A percentile compares a stretch with the other conserved stretches of the same genome.
Evolutionary conservation across 2,888 invertebrate genomes (phyloP).

Genomic region (Cosmia trapezina): DNA sequence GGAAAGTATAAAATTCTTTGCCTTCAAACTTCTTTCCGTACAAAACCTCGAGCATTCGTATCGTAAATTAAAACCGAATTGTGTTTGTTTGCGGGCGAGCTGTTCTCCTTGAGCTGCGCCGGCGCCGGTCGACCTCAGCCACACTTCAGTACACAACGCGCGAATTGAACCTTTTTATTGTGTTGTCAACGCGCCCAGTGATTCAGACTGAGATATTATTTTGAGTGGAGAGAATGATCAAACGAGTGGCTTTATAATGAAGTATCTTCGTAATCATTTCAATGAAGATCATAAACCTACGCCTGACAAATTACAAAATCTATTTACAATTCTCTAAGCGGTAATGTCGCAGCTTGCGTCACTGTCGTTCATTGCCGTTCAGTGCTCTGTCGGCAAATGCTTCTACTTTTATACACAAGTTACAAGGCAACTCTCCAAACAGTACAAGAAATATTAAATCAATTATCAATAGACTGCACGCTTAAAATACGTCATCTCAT

Average conservation of each 20-base stretch:
- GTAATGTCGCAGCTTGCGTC: constrained; percentile 26
- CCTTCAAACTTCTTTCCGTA: constrained; percentile 29
- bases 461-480: constrained; percentile 15
- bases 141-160: constrained; percentile 63
- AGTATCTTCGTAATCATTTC: constrained; percentile 14
- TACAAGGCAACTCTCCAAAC: constrained; percentile 19
- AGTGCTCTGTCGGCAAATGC: constrained; percentile 24
- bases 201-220: constrained; percentile 42
- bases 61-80: constrained; percentile 51
- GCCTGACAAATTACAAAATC: constrained; percentile 20
- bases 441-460: constrained; percentile 13
- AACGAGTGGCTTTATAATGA: constrained; percentile 14
- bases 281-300: constrained; percentile 8
- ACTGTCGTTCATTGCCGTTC: constrained; percentile 38
- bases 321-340: constrained; percentile 28
- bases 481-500: background rate
- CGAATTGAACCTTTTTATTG: constrained; percentile 61
- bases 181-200: constrained; percentile 51
- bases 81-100: constrained; percentile 59
- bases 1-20: constrained; percentile 2
- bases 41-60: constrained; percentile 35
- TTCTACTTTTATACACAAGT: constrained; percentile 26
- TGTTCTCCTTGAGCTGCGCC: constrained; percentile 73
- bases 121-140: constrained; percentile 65
- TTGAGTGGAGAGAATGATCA: constrained; percentile 46